Evolutionary conservation across 30 jellyfish, hydroid and myxozoan species (phyloP).

Genomic region (Pseudorhiza aurosa): DNA sequence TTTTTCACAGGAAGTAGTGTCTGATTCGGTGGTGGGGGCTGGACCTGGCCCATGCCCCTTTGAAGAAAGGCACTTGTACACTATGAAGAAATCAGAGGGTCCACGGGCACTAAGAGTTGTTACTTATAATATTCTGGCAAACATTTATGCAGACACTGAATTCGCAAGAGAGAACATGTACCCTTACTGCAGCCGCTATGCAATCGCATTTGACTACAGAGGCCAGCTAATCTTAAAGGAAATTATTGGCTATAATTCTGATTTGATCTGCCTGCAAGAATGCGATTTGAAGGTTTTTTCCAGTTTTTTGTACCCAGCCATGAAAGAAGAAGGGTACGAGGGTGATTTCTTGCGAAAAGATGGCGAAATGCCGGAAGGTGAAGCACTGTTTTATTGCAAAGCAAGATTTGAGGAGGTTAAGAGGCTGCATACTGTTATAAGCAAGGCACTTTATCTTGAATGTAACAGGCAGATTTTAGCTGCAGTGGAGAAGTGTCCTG

Average conservation of each 20-base stretch:
- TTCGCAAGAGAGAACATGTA: conserved; percentile 66
- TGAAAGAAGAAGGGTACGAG: conserved; percentile 68
- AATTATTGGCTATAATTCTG: conserved; percentile 86
- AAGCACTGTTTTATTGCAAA: conserved; percentile 70
- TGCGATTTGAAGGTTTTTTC: conserved; percentile 80
- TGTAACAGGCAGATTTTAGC: conserved; percentile 48
- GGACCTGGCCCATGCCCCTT: conserved; percentile 96
- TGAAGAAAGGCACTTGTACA: conserved; percentile 87
- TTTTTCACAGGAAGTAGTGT: conserved; percentile 56
- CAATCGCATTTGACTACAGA: conserved; percentile 70
- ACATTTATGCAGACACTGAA: conserved; percentile 79
- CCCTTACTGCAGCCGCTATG: conserved; percentile 94
- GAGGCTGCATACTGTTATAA: conserved; percentile 39
- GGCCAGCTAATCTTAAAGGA: conserved; percentile 88
- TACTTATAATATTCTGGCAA: conserved; percentile 90
- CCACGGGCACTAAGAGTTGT: conserved; percentile 62
- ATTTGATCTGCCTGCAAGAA: conserved; percentile 88
- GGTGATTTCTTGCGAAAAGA: conserved; percentile 68
- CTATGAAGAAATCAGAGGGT: conserved; percentile 33
- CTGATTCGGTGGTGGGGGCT: conserved; percentile 49
- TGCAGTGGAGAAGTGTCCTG: conserved; percentile 58
- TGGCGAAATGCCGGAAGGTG: conserved; percentile 98
- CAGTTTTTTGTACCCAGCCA: conserved; percentile 64
- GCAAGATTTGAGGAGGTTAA: conserved; percentile 32
- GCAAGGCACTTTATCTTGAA: conserved; percentile 64